Conservation (phyloP, 1,140 invertebrate species). For the Drosophila seguyi region DNA sequence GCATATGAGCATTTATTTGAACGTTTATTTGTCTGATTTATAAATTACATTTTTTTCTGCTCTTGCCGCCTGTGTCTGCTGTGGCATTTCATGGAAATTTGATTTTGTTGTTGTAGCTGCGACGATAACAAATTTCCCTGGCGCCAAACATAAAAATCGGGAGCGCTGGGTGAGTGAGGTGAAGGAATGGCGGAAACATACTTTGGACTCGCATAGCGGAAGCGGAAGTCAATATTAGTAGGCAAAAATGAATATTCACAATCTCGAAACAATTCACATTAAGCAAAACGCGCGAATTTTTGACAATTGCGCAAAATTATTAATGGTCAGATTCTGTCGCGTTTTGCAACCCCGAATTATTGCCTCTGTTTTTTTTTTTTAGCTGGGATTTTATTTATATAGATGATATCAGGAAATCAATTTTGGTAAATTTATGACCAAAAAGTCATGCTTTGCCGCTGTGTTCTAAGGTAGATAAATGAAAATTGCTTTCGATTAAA, state of each 20-base stretch:
- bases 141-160: conserved; percentile 52
- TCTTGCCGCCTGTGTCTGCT: conserved; percentile 25
- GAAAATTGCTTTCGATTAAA: conserved; percentile 38
- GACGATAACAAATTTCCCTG: conserved; percentile 70
- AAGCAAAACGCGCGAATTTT: conserved; percentile 51
- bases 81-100: conserved; percentile 62
- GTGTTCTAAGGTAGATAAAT: conserved; percentile 38
- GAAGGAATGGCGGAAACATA: conserved; percentile 62
- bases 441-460: conserved; percentile 14
- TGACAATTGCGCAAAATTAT: conserved; percentile 66
- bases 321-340: conserved; percentile 69
- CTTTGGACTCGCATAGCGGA: conserved; percentile 65
- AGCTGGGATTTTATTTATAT: conserved; percentile 56
- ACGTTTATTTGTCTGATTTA: conserved; percentile 82
- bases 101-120: conserved; percentile 56
- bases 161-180: conserved; percentile 8
- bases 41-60: conserved; percentile 40
- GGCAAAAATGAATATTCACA: conserved; percentile 68
- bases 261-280: conserved; percentile 68
- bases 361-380: conserved; percentile 16
- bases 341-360: conserved; percentile 26
- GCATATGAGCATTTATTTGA: conserved; percentile 71
- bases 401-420: conserved; percentile 74
- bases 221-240: conserved; percentile 81
- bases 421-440: conserved; percentile 66